These are phyloP conservation scores for Mastomys coucha DNA, from an alignment of 2,113 vertebrate species.

Conservation along the genomic window DNA sequence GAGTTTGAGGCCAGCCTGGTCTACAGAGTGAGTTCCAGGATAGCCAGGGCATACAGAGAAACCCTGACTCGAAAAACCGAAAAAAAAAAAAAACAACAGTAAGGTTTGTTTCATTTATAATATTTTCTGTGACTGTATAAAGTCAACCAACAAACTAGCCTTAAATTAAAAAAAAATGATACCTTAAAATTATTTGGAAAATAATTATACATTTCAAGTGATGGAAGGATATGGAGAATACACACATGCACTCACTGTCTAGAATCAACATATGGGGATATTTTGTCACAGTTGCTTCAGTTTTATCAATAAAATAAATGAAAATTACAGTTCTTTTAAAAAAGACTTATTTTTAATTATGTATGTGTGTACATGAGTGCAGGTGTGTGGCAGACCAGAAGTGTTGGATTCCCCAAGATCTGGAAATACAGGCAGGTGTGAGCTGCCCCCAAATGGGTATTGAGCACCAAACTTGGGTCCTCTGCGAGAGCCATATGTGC, in stretches of 20 bases:
- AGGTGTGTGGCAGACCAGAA: background rate
- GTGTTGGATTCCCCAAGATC: background rate
- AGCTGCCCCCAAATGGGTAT: background rate
- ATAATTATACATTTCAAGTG: constrained; percentile 41
- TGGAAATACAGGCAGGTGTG: background rate
- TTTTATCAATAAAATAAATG: background rate
- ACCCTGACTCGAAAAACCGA: too few relatives aligned
- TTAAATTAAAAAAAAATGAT: background rate
- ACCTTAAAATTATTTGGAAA: constrained; percentile 44
- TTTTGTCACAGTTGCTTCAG: background rate
- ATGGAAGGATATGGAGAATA: background rate
- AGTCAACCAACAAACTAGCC: background rate
- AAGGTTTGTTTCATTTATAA: constrained; percentile 25
- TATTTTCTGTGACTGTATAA: background rate
- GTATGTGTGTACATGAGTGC: background rate
- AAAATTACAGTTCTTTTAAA: background rate
- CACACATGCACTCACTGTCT: background rate
- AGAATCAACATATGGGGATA: background rate
- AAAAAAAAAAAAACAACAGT: too few relatives aligned
- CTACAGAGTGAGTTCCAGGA: too few relatives aligned
- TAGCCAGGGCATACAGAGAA: too few relatives aligned
- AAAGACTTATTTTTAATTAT: background rate
- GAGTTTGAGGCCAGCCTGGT: too few relatives aligned
- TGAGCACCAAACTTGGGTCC: background rate
- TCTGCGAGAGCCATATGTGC: background rate